Percentiles rank a stretch among this genome's conserved stretches.
Evolutionary conservation across 2,888 invertebrate species (phyloP).

Genomic region (Lamellibrachia columna): DNA sequence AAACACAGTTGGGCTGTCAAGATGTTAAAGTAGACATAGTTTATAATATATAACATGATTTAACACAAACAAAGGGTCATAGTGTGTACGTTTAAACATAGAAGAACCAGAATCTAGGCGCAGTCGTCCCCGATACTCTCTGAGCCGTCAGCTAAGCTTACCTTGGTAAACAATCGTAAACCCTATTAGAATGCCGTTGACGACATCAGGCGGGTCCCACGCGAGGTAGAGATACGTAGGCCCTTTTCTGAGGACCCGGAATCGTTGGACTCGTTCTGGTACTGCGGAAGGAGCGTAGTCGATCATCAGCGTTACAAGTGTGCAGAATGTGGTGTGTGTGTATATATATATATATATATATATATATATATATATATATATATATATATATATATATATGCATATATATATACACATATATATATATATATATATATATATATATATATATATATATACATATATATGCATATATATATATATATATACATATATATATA

Average conservation of each 20-base stretch:
- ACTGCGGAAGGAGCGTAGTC: conserved; percentile 28
- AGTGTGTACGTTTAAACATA: background rate
- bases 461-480: no score
- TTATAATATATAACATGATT: no score
- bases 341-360: background rate
- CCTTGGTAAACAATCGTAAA: conserved; percentile 41
- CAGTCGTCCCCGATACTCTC: conserved; percentile 33
- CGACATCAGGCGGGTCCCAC: conserved; percentile 36
- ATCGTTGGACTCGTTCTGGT: conserved; percentile 35
- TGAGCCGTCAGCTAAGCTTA: conserved; percentile 24
- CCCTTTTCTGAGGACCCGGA: conserved; percentile 34
- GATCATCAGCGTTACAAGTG: no score
- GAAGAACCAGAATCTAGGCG: conserved; percentile 21
- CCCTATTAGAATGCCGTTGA: conserved; percentile 40
- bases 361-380: no score
- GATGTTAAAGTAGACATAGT: no score
- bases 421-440: no score
- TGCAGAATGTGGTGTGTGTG: background rate
- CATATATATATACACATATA: no score
- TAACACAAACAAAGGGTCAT: background rate
- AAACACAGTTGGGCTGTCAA: no score
- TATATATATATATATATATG: no score
- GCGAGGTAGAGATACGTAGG: conserved; percentile 32
- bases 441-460: no score
- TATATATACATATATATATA: no score